phyloP scores from a whole-genome alignment of 92 coral and sea anemone species.

The Palythoa grandis region DNA sequence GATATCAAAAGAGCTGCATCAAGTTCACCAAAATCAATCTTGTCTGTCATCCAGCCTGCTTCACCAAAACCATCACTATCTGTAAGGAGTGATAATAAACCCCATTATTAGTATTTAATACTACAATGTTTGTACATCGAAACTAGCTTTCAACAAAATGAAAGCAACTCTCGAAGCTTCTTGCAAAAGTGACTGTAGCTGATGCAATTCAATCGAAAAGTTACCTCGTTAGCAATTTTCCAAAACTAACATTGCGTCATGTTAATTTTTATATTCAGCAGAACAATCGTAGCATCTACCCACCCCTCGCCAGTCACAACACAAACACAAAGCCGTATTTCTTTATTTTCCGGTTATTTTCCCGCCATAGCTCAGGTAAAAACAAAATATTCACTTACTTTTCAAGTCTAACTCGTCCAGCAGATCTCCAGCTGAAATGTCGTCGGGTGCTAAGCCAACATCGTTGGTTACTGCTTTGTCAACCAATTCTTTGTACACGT shows the following conservation, averaged over 20 bases:
- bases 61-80: conserved; percentile 73
- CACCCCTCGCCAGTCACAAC: not conserved
- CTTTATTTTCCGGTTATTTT: not conserved
- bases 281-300: not conserved
- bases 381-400: conserved; percentile 44
- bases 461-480: conserved; percentile 27
- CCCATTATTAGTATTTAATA: not conserved
- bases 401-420: conserved; percentile 72
- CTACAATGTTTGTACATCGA: not conserved
- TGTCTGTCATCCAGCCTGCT: conserved; percentile 93
- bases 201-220: conserved; percentile 22
- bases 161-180: not conserved
- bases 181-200: not conserved
- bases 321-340: not conserved
- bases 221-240: not conserved
- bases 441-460: conserved; percentile 34
- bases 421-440: conserved; percentile 72
- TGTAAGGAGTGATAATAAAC: conserved; percentile 23
- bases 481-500: conserved; percentile 67
- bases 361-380: not conserved
- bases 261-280: not conserved
- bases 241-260: not conserved
- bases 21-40: conserved; percentile 69
- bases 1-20: conserved; percentile 51
- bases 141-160: not conserved